Base-by-base conservation (phyloP, 2,888 invertebrate species). In the Caenorhabditis wallacei region DNA sequence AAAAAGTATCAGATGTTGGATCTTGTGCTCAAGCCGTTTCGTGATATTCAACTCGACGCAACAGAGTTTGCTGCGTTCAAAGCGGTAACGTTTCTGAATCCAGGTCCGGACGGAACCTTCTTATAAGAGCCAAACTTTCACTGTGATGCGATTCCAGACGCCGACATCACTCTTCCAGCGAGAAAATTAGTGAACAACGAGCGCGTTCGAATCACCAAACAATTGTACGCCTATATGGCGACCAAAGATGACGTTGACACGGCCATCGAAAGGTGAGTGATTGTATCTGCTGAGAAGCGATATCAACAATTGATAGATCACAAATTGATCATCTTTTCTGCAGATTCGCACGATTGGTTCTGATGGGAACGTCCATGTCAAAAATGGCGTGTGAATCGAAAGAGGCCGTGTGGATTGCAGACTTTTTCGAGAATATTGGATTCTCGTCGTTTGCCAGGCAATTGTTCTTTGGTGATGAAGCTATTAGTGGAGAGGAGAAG, bases 361-460 rank as follows among this genome's bases (percentile, higher is more conserved):
- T 91, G 51, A 86, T 91, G 26, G 90, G 90, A 57, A 90, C 91
- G 46, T 88, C 89, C 18, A 88, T 91, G 53, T 89, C 90, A 37
- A 90, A 91, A 63, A 91, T 91, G 89, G 88, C 90, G 35, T 90
- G 89, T 24, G 91, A 91, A 80, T 89, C 90, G 89, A 88, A 88
- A 76, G 90, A 91, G 76, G 89, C 91, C 24, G 89, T 91, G 30
- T 88, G 91, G 51, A 90, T 91, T 11, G 91, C 91, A 24, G 90
- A 91, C 71, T 91, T 91, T 74, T 91, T 91, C 70, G 88, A 88
- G 71, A 90, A 90, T 57, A 89, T 90, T 57, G 80, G 86, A 16
- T 90, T 90, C 81, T 86, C 89, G 3, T 82, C 85, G n/a, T 90
- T 90, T 80, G 90, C 90, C 54, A 87, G 89, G 54, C 86, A 90